Evolutionary conservation across 2,797 vertebrate species (phyloP).

Genomic region (Tiaroga cobitis): DNA sequence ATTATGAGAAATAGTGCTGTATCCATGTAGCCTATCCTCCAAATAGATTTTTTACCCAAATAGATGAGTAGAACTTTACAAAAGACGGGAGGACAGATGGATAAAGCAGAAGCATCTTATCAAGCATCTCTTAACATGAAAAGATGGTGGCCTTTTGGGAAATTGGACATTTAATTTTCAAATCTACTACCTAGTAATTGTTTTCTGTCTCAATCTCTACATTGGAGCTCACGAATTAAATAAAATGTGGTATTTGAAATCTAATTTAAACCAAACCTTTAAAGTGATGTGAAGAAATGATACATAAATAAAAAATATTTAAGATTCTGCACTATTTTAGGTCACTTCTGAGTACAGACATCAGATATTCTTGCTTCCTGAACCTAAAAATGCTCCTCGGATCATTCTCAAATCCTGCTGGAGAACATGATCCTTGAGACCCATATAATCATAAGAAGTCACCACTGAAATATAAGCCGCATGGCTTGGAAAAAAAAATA

Average conservation of each 20-base stretch:
- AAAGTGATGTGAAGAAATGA: not conserved
- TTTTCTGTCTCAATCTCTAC: not conserved
- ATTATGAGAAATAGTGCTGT: constrained; percentile 11
- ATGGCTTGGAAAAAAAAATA: not conserved
- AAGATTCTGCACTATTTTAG: not conserved
- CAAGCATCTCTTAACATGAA: not conserved
- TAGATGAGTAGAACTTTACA: not conserved
- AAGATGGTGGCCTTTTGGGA: not conserved
- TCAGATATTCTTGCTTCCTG: not conserved
- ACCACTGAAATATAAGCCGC: not conserved
- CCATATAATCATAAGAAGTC: not conserved
- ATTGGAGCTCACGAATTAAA: not conserved
- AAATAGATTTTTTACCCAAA: constrained; percentile 27
- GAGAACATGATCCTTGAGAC: not conserved
- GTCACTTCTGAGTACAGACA: not conserved
- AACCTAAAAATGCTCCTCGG: not conserved
- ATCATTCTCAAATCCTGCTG: not conserved
- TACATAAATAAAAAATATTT: not conserved
- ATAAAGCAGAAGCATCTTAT: not conserved
- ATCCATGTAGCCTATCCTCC: not conserved
- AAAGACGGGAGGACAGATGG: not conserved
- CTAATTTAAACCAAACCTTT: not conserved
- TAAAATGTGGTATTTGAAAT: not conserved
- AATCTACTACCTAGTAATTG: not conserved
- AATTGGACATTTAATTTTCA: not conserved